Base-by-base conservation (phyloP, 2,113 vertebrate genomes). In the Microcebus jonahi region DNA sequence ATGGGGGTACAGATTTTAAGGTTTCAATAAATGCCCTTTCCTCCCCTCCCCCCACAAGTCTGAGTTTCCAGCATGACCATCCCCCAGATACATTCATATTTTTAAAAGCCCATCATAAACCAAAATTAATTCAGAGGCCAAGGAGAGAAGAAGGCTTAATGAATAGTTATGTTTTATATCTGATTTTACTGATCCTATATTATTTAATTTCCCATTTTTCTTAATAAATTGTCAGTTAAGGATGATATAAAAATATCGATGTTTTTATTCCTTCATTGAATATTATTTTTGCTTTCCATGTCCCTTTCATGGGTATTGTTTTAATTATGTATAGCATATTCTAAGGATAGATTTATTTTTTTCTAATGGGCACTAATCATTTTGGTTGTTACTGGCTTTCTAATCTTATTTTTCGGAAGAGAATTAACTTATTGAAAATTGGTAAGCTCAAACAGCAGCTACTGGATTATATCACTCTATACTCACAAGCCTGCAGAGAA, bases 191-290 rank as follows among this genome's bases (percentile, higher is more conserved):
- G 36, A 83, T 59, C n/a, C 77, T 83, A 0, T 95, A n/a, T 93
- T 90, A 50, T 96, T 97, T 96, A 70, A 93, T 68, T 91, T 95
- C 57, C 65, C 83, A 10, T 50, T 87, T 96, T 88, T 96, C 71
- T 65, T 61, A 91, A 59, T 86, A 73, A 71, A 21, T 4, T 15
- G 4, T 86, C 53, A 36, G 23, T 65, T 93, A 88, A 84, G 84
- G 48, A 91, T 76, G 84, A 87, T 76, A 29, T 36, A 83, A 88
- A 96, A 88, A 76, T 65, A 94, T 12, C 89, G 53, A 55, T 68
- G 39, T 53, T 10, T 88, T 83, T 34, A 9, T 81, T 68, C 31
- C 57, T 65, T 55, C 48, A 29, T 31, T 45, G 55, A 65, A 8
- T 36, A 67, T 84, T 89, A 31, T 11, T 90, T 92, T 77, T 89